These are phyloP conservation scores for Bucorvus abyssinicus DNA, from an alignment of 2,797 vertebrate genomes.

Conservation along the genomic window DNA sequence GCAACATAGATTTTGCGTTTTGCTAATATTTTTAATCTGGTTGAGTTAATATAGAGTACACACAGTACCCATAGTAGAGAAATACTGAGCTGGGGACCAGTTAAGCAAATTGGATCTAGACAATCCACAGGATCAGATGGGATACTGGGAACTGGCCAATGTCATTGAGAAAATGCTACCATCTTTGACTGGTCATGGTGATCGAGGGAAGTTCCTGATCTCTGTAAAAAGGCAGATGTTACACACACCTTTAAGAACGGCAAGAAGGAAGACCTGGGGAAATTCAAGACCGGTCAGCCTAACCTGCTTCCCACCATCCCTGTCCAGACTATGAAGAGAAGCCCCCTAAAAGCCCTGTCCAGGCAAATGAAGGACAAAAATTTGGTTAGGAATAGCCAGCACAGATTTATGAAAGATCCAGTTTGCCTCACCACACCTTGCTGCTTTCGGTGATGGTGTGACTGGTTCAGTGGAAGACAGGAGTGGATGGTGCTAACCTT, in stretches of 20 bases:
- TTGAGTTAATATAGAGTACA: neutral
- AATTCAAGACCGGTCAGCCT: neutral
- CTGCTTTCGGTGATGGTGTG: neutral
- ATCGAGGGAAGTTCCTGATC: neutral
- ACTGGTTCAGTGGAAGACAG: neutral
- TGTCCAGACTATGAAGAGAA: neutral
- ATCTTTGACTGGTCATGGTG: neutral
- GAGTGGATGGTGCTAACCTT: neutral
- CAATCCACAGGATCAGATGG: neutral
- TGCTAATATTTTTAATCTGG: neutral
- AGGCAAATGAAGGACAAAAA: neutral
- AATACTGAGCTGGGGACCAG: neutral
- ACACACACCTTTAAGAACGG: neutral
- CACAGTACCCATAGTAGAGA: neutral
- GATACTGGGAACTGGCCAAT: neutral
- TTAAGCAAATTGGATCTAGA: neutral
- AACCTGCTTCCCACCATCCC: neutral
- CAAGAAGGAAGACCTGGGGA: neutral
- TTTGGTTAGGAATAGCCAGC: neutral
- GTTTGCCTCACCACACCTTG: neutral
- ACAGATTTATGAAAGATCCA: neutral
- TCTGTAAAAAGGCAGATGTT: neutral
- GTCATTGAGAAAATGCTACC: neutral
- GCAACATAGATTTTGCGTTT: neutral
- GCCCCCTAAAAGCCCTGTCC: neutral